phyloP scores from a whole-genome alignment of 2,797 vertebrate genomes.

The Chaetophractus vellerosus region DNA sequence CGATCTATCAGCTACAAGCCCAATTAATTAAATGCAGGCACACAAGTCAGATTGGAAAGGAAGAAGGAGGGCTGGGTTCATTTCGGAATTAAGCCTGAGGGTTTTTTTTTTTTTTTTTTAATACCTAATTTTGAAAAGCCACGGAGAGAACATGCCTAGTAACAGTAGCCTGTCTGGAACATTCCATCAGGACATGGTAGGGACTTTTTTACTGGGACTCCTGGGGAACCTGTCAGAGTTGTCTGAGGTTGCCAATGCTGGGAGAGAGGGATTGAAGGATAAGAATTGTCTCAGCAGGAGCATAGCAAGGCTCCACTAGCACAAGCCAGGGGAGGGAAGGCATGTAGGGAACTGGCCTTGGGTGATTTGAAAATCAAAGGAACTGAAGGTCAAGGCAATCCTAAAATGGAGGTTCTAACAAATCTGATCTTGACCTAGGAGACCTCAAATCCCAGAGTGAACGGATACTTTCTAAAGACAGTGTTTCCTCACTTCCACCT shows the following conservation, averaged over 20 bases:
- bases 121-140: conserved; percentile 64
- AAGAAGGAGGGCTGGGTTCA: conserved; percentile 41
- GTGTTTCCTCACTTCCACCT: background rate
- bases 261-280: background rate
- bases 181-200: background rate
- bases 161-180: background rate
- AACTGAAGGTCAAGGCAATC: background rate
- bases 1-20: conserved; percentile 77
- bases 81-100: conserved; percentile 40
- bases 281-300: background rate
- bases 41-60: conserved; percentile 57
- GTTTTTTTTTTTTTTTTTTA: background rate
- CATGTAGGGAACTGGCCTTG: background rate
- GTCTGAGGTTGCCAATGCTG: background rate
- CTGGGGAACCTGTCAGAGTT: background rate
- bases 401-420: background rate
- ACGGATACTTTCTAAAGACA: background rate
- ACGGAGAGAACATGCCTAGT: background rate
- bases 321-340: rapidly evolving
- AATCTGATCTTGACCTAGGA: background rate
- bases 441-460: background rate
- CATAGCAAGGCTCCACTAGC: background rate
- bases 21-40: conserved; percentile 84
- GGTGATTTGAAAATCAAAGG: background rate
- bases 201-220: background rate